Base-by-base conservation (phyloP, 2,888 invertebrate genomes). In the Pocota personata region DNA sequence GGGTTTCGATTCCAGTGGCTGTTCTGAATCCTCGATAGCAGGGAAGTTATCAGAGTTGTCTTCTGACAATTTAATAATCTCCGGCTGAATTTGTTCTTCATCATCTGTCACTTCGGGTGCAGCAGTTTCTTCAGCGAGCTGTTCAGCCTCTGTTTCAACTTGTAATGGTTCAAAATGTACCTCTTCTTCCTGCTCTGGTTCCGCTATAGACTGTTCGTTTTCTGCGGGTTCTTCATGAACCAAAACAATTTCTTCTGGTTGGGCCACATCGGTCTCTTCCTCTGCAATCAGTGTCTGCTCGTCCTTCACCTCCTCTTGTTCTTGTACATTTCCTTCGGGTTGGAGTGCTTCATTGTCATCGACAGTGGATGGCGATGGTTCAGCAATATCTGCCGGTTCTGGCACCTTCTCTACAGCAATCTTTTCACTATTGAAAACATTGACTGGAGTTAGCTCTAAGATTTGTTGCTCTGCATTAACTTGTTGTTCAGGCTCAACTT, bases 401-500 rank as follows among this genome's bases (percentile, higher is more conserved):
- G 24, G 7, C 10, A 46, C 16, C 0, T 50, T 37, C 30, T 58
- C 27, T 7, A n/a, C 14, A 10, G 10, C 19, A 2, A 30, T 12
- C 8, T 52, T 16, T 64, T 64, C 24, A 8, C 55, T 35, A 1
- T 3, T 3, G n/a, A 21, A 21, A 27, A 4, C 2, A n/a, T 5
- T 12, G 16, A 69, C 10, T 30, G 8, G 57, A 37, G 21, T 40
- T 12, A 16, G 8, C 7, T 76, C 48, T 19, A 16, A 10, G 35
- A 35, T 12, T 12, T 35, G 12, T 67, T 79, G 60, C 2, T 69
- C 75, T 8, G 12, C 60, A 6, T 72, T 40, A 30, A 62, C 32
- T 2, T 30, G 60, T 32, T 62, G 67, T 1, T 82, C 77, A 27
- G 43, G 52, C 3, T 46, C 80, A 32, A 27, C 12, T 24, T 76